Base-by-base conservation (phyloP, 2,113 vertebrate species). In the Engraulis encrasicolus region DNA sequence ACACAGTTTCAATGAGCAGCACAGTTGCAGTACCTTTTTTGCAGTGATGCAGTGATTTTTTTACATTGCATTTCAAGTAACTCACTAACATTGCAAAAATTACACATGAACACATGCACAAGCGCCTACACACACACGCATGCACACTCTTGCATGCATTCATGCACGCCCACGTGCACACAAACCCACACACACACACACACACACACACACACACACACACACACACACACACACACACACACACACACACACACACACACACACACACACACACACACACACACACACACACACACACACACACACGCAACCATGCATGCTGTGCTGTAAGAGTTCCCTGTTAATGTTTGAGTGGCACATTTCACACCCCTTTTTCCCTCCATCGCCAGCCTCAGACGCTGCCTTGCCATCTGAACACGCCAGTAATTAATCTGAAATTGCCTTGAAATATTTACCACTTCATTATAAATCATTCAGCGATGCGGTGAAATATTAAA, bases 381-480 rank as follows among this genome's bases (percentile, higher is more conserved):
- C 45, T 0, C 54, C 54, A 50, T 9, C 40, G 27, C n/a, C 36
- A 50, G 38, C 49, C 23, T 82, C 50, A 61, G 14, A 82, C 52
- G 12, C 79, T 50, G 31, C 27, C 66, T 6, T 74, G n/a, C 36
- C 58, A 83, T 85, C 66, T 81, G 50, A 83, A 81, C 71, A 81
- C 74, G 17, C n/a, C 31, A 66, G 82, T 61, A 45, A 85, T 80
- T 81, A 79, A 82, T 81, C 38, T 77, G 48, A 38, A 54, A 80
- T 78, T 81, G 81, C 54, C 45, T 82, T 84, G 4, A 85, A 86
- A 85, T 81, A 86, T 89, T 83, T 84, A 82, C 38, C 54, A 66
- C 77, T 79, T 36, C 48, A 19, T 82, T n/a, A 40, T 89, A 31
- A 85, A 87, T 87, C 61, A 82, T 87, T 85, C 48, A 85, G 58